Conservation (phyloP, 2,888 invertebrate species). For the Agrochola circellaris region DNA sequence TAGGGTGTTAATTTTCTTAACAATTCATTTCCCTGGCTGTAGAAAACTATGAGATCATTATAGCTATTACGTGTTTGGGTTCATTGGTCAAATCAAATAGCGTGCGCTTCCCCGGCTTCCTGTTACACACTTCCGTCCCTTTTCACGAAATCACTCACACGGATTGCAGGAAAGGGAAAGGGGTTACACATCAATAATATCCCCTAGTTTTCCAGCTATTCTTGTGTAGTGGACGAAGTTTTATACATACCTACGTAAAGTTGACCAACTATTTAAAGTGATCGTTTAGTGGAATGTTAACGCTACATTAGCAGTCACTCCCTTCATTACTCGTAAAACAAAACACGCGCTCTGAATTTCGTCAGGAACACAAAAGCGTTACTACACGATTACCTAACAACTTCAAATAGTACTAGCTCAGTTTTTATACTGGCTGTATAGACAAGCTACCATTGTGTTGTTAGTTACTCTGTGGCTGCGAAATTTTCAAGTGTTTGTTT, state of each 20-base stretch:
- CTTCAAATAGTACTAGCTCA: constrained; percentile 40
- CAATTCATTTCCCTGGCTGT: too few relatives aligned
- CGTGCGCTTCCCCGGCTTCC: too few relatives aligned
- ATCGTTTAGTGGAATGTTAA: background rate
- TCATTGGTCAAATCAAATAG: too few relatives aligned
- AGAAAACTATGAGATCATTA: background rate
- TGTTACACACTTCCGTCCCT: too few relatives aligned
- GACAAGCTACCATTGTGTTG: constrained; percentile 47
- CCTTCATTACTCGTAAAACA: constrained; percentile 35
- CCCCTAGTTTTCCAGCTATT: background rate
- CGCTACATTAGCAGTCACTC: constrained; percentile 11
- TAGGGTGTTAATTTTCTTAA: too few relatives aligned
- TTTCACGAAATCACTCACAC: too few relatives aligned
- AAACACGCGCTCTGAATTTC: constrained; percentile 42
- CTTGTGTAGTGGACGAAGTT: background rate
- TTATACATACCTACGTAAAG: background rate
- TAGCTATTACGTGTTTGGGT: background rate
- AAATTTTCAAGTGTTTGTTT: constrained; percentile 62
- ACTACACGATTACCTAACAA: constrained; percentile 46
- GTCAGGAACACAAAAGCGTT: constrained; percentile 54
- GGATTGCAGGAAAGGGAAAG: too few relatives aligned
- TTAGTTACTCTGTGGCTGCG: constrained; percentile 46
- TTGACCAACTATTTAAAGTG: constrained; percentile 16
- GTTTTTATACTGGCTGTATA: constrained; percentile 40
- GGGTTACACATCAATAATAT: background rate